phyloP scores from a whole-genome alignment of 2,797 vertebrate species.

The Champsocephalus esox region DNA sequence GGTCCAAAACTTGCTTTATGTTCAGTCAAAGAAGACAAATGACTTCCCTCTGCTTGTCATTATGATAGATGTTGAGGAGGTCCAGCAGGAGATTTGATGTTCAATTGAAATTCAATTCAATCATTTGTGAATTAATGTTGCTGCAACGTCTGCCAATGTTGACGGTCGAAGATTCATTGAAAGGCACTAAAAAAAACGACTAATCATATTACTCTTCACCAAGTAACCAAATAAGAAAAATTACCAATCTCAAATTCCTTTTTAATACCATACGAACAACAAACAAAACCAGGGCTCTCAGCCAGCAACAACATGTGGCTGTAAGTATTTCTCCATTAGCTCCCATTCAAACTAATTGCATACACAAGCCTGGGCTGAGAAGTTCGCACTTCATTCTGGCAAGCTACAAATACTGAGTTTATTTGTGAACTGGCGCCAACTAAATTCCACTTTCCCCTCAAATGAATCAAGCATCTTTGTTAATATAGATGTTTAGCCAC shows the following conservation, averaged over 20 bases:
- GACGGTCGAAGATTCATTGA: background rate
- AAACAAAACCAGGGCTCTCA: background rate
- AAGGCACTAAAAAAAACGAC: background rate
- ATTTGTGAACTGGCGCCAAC: constrained; percentile 9
- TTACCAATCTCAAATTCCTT: background rate
- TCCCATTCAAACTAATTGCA: constrained; percentile 52
- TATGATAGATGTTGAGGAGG: background rate
- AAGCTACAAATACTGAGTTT: constrained; percentile 13
- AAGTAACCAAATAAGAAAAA: constrained; percentile 3
- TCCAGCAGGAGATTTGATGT: background rate
- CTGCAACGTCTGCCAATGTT: background rate
- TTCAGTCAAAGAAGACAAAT: background rate
- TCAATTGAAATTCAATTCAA: background rate
- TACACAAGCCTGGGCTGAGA: constrained; percentile 25
- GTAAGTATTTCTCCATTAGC: constrained; percentile 44
- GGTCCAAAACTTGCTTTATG: no score
- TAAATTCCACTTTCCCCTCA: constrained; percentile 10
- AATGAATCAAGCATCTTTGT: constrained; percentile 34
- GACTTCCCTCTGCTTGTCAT: background rate
- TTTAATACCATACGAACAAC: constrained; percentile 3
- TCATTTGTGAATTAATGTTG: background rate
- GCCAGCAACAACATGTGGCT: constrained; percentile 40
- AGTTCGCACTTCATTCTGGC: constrained; percentile 18
- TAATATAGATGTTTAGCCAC: constrained; percentile 38
- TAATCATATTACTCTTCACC: background rate